Base-by-base conservation (phyloP, 2,888 invertebrate species). In the Tinea pellionella region DNA sequence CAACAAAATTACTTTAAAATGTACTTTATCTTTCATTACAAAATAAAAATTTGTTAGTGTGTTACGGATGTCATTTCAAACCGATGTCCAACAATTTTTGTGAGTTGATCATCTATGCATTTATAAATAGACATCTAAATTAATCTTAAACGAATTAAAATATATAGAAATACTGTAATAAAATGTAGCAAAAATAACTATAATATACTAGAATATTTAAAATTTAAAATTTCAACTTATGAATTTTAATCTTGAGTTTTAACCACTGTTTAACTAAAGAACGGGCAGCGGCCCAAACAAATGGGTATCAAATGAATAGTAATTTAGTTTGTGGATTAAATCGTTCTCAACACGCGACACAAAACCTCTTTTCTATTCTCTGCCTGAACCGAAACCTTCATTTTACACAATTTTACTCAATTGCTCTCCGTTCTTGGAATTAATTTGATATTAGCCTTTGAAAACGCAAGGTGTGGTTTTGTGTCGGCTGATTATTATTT, bases 371-470 rank as follows among this genome's bases (percentile, higher is more conserved):
- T 86, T 83, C 87, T 87, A 86, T 86, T 84, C 81, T 78, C 71
- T 67, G 80, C 70, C 78, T 73, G 77, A 78, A 71, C 80, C 77
- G 69, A 77, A 81, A 80, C 86, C 83, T 78, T 85, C 86, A 86
- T 87, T 87, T 86, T 84, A 86, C 83, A 83, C 85, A 85, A 87
- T 86, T 87, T 85, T 82, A 86, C 81, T 78, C 82, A 82, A 85
- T 85, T 80, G 84, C 85, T 84, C 80, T 79, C 75, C 69, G 78
- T 87, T 87, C 87, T 78, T 66, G 73, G 87, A 86, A 87, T 86
- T 87, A 87, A 86, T 86, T 85, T 85, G 79, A 82, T 86, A 86
- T 86, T 85, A 86, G 82, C 78, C 77, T 85, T 87, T 84, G 80
- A 79, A 84, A 85, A 86, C 80, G 78, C 80, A 85, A 86, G 86